Base-by-base conservation (phyloP, 2,888 invertebrate genomes). In the Tryphoninae sp. region DNA sequence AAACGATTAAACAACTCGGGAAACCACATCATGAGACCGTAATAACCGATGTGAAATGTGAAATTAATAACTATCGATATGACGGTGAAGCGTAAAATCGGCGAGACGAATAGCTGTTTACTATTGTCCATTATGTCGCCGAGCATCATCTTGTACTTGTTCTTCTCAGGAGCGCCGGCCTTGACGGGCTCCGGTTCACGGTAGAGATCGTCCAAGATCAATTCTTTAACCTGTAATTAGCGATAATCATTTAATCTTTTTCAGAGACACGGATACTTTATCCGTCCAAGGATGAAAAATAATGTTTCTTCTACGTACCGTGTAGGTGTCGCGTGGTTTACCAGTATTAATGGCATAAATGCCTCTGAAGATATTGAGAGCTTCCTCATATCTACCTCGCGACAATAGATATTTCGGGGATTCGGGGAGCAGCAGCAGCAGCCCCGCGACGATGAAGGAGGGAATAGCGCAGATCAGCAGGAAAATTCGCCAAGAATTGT, bases 21-120 rank as follows among this genome's bases (percentile, higher is more conserved):
- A 93, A 98, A 98, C 98, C 98, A 98, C 97, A 98, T 97, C 97
- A 97, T 97, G 74, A 98, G 93, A 58, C 98, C 98, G 91, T 98
- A 98, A 92, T 98, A 98, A 77, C 96, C 98, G 92, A 98, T 98
- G 92, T 98, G 97, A 93, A 98, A 97, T 86, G 97, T 97, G 91
- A 98, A 97, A 91, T 98, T 97, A 90, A 98, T 97, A 81, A 96
- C 95, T 87, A 97, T 96, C 81, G 97, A 97, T 91, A 97, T 96
- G 86, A 95, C 87, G 58, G 97, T 97, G 91, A 97, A 97, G 89
- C 96, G 96, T 85, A 97, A 93, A 87, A 97, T 97, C 84, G 97
- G 97, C 85, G 95, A 94, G 81, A 95, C 93, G 91, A 97, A 97
- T 80, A 97, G 92, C 89, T 95, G 95, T 91, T 95, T 96, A 92